Base-by-base conservation (phyloP, 2,113 vertebrate species). In the Leptobrachium leishanense region DNA sequence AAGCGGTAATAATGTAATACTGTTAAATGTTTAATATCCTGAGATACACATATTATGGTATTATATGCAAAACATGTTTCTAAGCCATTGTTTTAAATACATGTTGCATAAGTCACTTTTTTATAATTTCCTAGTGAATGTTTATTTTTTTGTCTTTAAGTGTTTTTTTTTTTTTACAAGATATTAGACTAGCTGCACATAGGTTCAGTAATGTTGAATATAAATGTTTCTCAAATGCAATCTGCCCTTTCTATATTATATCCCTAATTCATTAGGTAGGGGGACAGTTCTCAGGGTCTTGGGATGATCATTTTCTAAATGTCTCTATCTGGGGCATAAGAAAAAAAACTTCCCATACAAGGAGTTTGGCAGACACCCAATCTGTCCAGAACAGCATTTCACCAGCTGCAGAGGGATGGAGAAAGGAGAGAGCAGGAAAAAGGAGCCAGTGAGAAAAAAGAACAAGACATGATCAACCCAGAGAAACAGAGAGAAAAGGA, bases 291-390 rank as follows among this genome's bases (percentile, higher is more conserved):
- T 40, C 43, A 62, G 31, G 67, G 54, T 42, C n/a, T 41, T 66
- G 8, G 42, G 67, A 77, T 65, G 69, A 82, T 73, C 31, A 40
- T 68, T 67, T 57, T 73, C 70, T 55, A 55, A 63, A 43, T 79
- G 67, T 31, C 20, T 53, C 73, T 82, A 74, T 81, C 87, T 83
- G 9, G 83, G 72, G 20, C 20, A 77, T 82, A 79, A 57, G 77
- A 71, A 82, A 82, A 13, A 82, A 82, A 13, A 82, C 82, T 77
- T 90, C 83, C 91, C 91, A 90, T 92, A 92, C 89, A 94, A 91
- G 92, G 94, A 85, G 84, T 67, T 88, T 68, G 89, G 88, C 85
- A 39, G 83, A 70, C 77, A 78, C 72, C 73, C 77, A 68, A 75
- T 64, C n/a, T 67, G 50, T 41, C 67, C 66, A 66, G 68, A 54